A percentile compares a stretch with the other conserved stretches of the same genome.
These are phyloP conservation scores for Muntiacus muntjak DNA, from an alignment of 2,113 vertebrate species.

Conservation along the genomic window DNA sequence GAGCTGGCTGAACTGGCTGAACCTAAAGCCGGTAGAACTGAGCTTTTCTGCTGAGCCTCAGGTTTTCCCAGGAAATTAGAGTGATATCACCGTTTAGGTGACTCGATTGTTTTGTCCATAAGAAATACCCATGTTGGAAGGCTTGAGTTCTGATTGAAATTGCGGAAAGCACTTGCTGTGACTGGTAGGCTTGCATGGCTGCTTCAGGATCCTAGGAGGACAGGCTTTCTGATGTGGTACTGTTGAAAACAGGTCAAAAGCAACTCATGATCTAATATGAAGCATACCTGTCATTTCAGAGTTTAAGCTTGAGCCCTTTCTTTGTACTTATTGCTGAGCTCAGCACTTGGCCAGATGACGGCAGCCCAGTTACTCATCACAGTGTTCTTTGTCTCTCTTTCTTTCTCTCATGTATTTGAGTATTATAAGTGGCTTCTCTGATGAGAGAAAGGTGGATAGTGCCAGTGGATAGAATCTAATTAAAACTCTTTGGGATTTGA, in stretches of 20 bases:
- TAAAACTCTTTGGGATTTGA: not conserved
- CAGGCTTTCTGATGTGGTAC: not conserved
- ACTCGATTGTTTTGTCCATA: not conserved
- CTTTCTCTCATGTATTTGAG: not conserved
- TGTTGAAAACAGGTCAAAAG: not conserved
- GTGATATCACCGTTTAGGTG: not conserved
- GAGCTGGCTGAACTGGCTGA: not conserved
- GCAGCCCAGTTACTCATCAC: not conserved
- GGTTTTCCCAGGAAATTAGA: not conserved
- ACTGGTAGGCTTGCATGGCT: not conserved
- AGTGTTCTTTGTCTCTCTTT: not conserved
- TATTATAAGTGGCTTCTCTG: not conserved
- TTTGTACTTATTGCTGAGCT: not conserved
- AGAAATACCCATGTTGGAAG: not conserved
- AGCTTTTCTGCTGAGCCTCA: not conserved
- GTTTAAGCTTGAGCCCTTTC: not conserved
- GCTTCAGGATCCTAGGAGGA: not conserved
- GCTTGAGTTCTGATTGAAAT: slow-evolving; percentile 1
- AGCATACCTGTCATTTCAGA: not conserved
- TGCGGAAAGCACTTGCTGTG: not conserved
- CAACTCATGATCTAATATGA: not conserved
- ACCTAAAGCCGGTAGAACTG: not conserved
- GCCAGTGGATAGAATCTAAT: not conserved
- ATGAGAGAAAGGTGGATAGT: not conserved
- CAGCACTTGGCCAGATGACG: not conserved